Percentiles rank a stretch among this genome's conserved stretches.
These are phyloP conservation scores for Sorex araneus DNA, from an alignment of 2,113 vertebrate species.

Conservation along the genomic window DNA sequence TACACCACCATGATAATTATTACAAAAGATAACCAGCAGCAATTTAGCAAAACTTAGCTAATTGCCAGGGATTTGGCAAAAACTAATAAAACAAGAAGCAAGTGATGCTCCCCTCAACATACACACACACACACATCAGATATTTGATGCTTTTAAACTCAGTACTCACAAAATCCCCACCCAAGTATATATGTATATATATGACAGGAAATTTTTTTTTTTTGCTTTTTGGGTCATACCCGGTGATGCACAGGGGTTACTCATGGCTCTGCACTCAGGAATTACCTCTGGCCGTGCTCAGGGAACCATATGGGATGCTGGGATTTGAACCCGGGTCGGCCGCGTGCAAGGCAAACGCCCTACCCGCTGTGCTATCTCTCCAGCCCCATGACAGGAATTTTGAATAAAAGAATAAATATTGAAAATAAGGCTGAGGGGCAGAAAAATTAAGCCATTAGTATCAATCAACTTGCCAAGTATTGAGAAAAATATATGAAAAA, in stretches of 20 bases:
- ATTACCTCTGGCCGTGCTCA: too few species aligned
- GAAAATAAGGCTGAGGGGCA: neutral
- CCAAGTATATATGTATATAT: too few species aligned
- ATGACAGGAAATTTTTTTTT: too few species aligned
- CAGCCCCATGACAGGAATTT: too few species aligned
- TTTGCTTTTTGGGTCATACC: too few species aligned
- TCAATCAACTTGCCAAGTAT: neutral
- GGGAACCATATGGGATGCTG: too few species aligned
- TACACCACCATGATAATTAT: neutral
- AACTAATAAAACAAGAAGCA: neutral
- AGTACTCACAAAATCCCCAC: neutral
- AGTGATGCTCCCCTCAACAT: neutral
- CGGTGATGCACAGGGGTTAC: too few species aligned
- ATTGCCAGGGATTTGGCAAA: neutral
- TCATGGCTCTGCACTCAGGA: too few species aligned
- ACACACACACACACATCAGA: neutral
- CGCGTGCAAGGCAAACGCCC: too few species aligned
- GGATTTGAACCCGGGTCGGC: too few species aligned
- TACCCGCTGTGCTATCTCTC: too few species aligned
- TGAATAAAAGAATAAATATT: slow-evolving; percentile 16
- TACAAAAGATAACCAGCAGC: neutral
- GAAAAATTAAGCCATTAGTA: neutral
- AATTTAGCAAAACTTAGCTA: neutral
- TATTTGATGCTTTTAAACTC: neutral
- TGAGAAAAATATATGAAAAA: too few species aligned